phyloP scores from a whole-genome alignment of 2,797 vertebrate genomes.

The Apodemus agrarius region DNA sequence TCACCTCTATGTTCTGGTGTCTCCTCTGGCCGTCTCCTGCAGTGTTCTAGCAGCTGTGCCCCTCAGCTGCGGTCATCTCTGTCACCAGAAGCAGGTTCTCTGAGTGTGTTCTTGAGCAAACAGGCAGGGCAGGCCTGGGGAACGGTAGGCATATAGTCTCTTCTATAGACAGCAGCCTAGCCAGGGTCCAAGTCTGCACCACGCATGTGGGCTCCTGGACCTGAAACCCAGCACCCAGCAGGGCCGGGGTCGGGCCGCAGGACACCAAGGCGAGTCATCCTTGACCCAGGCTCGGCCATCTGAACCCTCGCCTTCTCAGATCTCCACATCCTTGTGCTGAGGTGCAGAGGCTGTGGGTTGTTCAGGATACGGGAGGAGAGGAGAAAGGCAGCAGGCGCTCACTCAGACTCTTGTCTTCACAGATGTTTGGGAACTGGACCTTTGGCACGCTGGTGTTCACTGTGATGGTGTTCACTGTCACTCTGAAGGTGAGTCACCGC shows the following conservation, averaged over 20 bases:
- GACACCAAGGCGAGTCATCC: background rate
- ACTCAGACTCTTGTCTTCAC: constrained; percentile 69
- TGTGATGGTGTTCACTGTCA: constrained; percentile 97
- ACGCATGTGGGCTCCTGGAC: background rate
- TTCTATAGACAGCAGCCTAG: background rate
- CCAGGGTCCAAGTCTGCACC: background rate
- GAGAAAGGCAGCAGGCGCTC: background rate
- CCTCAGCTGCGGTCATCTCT: background rate
- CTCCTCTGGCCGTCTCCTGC: background rate
- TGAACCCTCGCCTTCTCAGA: background rate
- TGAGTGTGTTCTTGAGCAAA: background rate
- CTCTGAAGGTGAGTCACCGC: constrained; percentile 92
- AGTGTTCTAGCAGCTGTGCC: background rate
- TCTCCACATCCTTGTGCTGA: background rate
- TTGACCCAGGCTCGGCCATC: background rate
- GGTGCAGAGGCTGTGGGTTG: background rate
- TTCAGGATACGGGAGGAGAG: background rate
- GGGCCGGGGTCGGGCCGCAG: background rate
- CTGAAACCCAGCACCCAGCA: background rate
- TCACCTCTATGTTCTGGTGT: background rate
- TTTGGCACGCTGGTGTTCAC: constrained; percentile 98
- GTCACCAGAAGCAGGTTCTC: background rate
- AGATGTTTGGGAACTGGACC: constrained; percentile 99
- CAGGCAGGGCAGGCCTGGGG: background rate
- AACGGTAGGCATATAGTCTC: background rate